Evolutionary conservation across 2,113 vertebrate genomes (phyloP).

Genomic region (Xenopus laevis): DNA sequence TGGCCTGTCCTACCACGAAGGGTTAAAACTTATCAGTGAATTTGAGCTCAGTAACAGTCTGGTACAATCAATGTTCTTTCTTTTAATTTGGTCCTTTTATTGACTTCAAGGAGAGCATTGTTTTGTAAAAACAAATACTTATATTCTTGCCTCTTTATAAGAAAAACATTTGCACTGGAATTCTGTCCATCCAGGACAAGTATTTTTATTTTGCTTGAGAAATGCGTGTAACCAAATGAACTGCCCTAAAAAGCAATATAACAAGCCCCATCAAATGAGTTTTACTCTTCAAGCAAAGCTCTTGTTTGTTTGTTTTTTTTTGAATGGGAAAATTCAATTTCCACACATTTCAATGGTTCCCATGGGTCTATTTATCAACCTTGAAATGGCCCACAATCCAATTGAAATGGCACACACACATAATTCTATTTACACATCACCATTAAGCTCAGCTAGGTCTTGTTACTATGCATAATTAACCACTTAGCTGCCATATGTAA

Average conservation of each 20-base stretch:
- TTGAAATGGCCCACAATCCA: neutral
- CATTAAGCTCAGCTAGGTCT: neutral
- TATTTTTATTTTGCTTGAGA: slow-evolving; percentile 8
- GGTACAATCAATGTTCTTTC: slow-evolving; percentile 54
- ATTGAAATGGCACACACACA: neutral
- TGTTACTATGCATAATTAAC: too few species aligned
- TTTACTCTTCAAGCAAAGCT: too few species aligned
- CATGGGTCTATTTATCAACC: neutral
- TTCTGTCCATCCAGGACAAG: slow-evolving; percentile 42
- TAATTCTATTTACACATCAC: too few species aligned
- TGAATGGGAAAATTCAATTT: neutral
- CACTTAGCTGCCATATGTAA: too few species aligned
- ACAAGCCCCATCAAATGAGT: too few species aligned
- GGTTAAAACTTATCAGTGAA: slow-evolving; percentile 52
- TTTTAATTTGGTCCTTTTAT: slow-evolving; percentile 55
- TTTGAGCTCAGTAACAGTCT: slow-evolving; percentile 49
- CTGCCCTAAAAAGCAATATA: too few species aligned
- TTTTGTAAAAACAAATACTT: slow-evolving; percentile 49
- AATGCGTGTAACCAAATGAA: too few species aligned
- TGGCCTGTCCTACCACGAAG: neutral
- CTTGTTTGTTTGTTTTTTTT: too few species aligned
- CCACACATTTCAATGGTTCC: neutral
- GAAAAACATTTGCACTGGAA: slow-evolving; percentile 53
- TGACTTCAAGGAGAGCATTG: slow-evolving; percentile 48
- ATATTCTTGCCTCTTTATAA: slow-evolving; percentile 53